These are phyloP conservation scores for Lagodon rhomboides DNA, from an alignment of 2,797 vertebrate species.

Conservation along the genomic window DNA sequence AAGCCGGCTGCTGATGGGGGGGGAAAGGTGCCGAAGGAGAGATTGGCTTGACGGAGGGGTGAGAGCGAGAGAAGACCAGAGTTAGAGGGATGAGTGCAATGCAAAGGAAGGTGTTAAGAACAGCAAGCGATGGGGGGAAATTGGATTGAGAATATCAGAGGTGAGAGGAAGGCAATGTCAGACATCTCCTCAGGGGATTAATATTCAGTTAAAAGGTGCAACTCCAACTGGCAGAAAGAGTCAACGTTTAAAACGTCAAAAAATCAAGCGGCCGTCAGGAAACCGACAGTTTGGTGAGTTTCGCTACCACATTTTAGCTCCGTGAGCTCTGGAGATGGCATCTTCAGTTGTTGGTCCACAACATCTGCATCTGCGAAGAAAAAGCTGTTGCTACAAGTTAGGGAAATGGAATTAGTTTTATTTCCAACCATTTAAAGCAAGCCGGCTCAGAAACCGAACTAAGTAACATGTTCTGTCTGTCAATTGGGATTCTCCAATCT, in stretches of 20 bases:
- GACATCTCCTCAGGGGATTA: conserved; percentile 49
- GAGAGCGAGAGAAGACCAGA: conserved; percentile 26
- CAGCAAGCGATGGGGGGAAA: conserved; percentile 37
- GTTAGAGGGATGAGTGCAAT: conserved; percentile 37
- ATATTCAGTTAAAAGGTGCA: conserved; percentile 36
- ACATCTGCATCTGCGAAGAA: not conserved
- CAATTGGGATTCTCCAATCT: too few relatives aligned
- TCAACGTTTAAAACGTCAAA: conserved; percentile 38
- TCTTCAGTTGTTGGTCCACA: not conserved
- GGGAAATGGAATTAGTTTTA: too few relatives aligned
- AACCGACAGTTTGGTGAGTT: not conserved
- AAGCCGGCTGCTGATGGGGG: not conserved
- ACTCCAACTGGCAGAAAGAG: conserved; percentile 44
- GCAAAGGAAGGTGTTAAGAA: conserved; percentile 66
- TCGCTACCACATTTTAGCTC: not conserved
- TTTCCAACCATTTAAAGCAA: too few relatives aligned
- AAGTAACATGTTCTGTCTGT: too few relatives aligned
- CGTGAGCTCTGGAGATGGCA: not conserved
- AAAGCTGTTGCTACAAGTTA: too few relatives aligned
- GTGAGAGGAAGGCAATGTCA: conserved; percentile 65
- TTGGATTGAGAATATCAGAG: conserved; percentile 68
- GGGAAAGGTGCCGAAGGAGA: conserved; percentile 23
- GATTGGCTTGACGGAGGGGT: conserved; percentile 27
- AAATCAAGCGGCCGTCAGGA: conserved; percentile 2
- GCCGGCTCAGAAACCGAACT: too few relatives aligned